Percentiles rank a stretch among this genome's conserved stretches.
Conservation (phyloP, 2,888 invertebrate genomes). For the Diarsia mendica region DNA sequence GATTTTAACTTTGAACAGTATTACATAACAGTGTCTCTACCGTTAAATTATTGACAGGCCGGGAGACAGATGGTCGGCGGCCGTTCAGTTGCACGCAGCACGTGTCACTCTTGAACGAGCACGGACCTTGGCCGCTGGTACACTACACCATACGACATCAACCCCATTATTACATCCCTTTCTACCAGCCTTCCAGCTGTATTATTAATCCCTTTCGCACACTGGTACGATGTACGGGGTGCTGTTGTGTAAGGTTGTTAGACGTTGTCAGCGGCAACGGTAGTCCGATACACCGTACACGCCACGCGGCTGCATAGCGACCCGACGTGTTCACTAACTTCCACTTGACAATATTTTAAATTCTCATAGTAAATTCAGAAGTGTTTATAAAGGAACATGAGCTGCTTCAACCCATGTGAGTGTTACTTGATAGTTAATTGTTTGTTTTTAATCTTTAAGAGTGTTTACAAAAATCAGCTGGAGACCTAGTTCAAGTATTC, state of each 20-base stretch:
- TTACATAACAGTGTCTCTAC: conserved; percentile 28
- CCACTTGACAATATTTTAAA: conserved; percentile 77
- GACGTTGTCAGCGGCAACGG: conserved; percentile 88
- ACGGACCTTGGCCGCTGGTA: conserved; percentile 79
- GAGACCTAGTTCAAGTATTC: conserved; percentile 6
- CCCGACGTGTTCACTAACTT: conserved; percentile 79
- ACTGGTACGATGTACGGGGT: conserved; percentile 76
- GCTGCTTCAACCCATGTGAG: conserved; percentile 53
- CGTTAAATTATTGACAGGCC: conserved; percentile 57
- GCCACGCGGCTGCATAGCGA: conserved; percentile 78
- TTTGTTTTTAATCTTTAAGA: conserved; percentile 18
- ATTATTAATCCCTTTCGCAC: conserved; percentile 78
- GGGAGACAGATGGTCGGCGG: conserved; percentile 80
- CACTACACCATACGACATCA: conserved; percentile 79
- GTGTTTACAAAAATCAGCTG: conserved; percentile 38
- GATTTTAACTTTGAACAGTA: background rate
- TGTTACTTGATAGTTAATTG: conserved; percentile 20
- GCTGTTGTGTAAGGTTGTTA: conserved; percentile 85
- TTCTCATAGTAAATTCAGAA: conserved; percentile 62
- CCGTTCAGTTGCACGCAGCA: conserved; percentile 78
- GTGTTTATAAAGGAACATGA: conserved; percentile 40
- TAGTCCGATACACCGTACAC: conserved; percentile 86
- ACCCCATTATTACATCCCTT: conserved; percentile 80
- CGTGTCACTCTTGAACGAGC: conserved; percentile 87
- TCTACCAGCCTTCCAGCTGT: conserved; percentile 65